Evolutionary conservation across 2,888 invertebrate genomes (phyloP).

Genomic region (Netelia virgata): DNA sequence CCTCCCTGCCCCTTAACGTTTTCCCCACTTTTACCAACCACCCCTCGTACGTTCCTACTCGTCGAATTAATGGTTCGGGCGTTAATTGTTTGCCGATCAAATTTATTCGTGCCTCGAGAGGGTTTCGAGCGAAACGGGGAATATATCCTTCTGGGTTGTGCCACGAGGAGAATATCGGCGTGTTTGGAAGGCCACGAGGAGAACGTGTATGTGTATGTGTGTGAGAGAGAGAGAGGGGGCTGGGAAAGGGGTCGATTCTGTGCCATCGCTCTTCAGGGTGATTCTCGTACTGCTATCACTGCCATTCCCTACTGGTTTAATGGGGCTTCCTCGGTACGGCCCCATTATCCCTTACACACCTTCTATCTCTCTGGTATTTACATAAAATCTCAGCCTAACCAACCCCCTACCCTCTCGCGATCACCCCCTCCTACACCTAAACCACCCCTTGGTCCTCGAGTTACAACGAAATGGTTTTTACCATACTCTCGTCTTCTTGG

Average conservation of each 20-base stretch:
- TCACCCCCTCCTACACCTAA: background rate
- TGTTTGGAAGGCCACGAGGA: background rate
- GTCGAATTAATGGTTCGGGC: slow-evolving; percentile 69
- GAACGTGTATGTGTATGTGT: background rate
- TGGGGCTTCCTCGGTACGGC: slow-evolving; percentile 73
- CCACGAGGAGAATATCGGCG: slow-evolving; percentile 15
- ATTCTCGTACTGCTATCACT: slow-evolving; percentile 51
- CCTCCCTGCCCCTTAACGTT: background rate
- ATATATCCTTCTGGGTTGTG: slow-evolving; percentile 28
- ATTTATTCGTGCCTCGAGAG: slow-evolving; percentile 74
- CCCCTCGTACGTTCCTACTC: slow-evolving; percentile 34
- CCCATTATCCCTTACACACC: slow-evolving; percentile 77
- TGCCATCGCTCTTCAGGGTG: slow-evolving; percentile 33
- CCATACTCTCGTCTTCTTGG: slow-evolving; percentile 70
- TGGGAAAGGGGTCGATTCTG: slow-evolving; percentile 22
- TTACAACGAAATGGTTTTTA: slow-evolving; percentile 78
- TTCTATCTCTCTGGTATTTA: slow-evolving; percentile 73
- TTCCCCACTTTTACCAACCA: background rate
- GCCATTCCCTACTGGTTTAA: slow-evolving; percentile 65
- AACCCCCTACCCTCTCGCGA: slow-evolving; percentile 54
- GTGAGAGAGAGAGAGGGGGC: too few relatives aligned
- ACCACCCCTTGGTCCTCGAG: slow-evolving; percentile 31
- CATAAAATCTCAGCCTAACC: slow-evolving; percentile 78
- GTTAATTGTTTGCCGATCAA: slow-evolving; percentile 77
- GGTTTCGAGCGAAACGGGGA: slow-evolving; percentile 59